Conservation (phyloP, 2,797 vertebrate genomes). For the Tarsius wallacei region DNA sequence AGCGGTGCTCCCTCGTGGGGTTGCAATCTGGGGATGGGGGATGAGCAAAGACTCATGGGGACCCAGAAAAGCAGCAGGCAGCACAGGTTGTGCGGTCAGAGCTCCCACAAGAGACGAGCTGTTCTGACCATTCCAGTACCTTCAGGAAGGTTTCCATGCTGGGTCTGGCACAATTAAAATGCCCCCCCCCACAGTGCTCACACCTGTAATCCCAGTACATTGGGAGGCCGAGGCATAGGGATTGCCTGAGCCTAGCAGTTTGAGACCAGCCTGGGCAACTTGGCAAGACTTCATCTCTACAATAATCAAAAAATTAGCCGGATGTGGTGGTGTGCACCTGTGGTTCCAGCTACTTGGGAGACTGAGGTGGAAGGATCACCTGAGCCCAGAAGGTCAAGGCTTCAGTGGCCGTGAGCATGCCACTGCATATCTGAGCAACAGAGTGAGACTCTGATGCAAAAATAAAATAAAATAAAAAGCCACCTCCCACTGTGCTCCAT, state of each 20-base stretch:
- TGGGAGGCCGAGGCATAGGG: too few relatives aligned
- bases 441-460: not conserved
- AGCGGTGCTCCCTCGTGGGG: constrained; percentile 91
- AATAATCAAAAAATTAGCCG: too few relatives aligned
- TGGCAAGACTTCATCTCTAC: too few relatives aligned
- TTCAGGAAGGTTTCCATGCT: not conserved
- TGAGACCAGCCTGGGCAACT: too few relatives aligned
- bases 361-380: too few relatives aligned
- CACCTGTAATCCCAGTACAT: too few relatives aligned
- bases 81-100: fast-evolving
- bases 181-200: not conserved
- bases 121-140: not conserved
- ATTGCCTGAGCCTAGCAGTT: too few relatives aligned
- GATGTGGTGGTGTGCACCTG: too few relatives aligned
- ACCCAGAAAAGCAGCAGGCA: not conserved
- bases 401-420: too few relatives aligned
- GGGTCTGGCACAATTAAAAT: not conserved
- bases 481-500: not conserved
- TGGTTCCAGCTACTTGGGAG: too few relatives aligned
- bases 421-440: too few relatives aligned
- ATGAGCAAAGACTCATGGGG: not conserved
- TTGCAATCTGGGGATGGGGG: constrained; percentile 91
- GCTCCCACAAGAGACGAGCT: not conserved
- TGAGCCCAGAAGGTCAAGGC: too few relatives aligned
- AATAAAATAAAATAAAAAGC: not conserved